Conservation (phyloP, 2,113 vertebrate genomes). For the Dendrocopos noguchii region DNA sequence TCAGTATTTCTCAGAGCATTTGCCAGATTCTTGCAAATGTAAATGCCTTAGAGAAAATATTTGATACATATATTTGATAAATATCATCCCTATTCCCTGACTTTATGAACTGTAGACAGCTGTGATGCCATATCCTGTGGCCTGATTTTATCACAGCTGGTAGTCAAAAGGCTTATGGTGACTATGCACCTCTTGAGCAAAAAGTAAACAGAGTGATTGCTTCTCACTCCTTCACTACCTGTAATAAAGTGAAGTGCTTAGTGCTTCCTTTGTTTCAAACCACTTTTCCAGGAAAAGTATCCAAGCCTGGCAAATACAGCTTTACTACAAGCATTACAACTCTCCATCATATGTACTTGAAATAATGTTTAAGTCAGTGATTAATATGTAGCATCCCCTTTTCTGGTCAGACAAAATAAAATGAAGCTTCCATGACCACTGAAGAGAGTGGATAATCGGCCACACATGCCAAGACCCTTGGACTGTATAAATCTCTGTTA, state of each 20-base stretch:
- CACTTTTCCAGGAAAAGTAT: neutral
- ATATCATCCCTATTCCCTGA: neutral
- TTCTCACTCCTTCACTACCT: neutral
- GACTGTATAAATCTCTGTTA: neutral
- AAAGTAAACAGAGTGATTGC: neutral
- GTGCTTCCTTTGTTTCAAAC: neutral
- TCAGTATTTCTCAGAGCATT: neutral
- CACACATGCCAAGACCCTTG: neutral
- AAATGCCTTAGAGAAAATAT: neutral
- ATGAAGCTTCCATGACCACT: neutral
- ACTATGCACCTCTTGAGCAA: neutral
- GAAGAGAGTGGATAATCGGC: accelerated
- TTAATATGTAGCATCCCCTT: neutral
- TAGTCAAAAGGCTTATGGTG: neutral
- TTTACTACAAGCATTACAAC: neutral
- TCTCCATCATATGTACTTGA: neutral
- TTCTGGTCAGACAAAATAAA: neutral
- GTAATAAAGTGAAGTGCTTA: neutral
- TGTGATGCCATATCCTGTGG: neutral
- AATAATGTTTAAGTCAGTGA: neutral
- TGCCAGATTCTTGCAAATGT: neutral
- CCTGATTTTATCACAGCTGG: neutral
- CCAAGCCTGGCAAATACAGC: neutral
- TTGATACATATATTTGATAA: neutral
- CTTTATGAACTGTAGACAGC: neutral